phyloP scores from a whole-genome alignment of 2,113 vertebrate genomes.

The Tragelaphus buxtoni region DNA sequence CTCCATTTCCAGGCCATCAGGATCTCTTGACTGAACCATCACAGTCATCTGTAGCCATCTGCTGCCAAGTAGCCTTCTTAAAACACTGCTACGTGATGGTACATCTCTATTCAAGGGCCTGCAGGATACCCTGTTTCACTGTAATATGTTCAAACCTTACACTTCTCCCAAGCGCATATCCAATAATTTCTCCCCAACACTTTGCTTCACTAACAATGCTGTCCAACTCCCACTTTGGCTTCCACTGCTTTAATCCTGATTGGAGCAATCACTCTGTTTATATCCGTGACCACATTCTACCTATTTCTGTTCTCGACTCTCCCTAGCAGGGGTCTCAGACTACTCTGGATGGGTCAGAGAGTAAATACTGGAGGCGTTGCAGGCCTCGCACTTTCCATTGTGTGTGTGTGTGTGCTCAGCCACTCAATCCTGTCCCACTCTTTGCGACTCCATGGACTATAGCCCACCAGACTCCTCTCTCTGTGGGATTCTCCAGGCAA shows the following conservation, averaged over 20 bases:
- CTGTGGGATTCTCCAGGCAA: neutral
- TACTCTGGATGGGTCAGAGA: neutral
- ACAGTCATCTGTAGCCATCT: neutral
- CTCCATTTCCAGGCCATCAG: neutral
- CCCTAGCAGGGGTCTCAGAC: neutral
- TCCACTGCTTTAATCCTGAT: neutral
- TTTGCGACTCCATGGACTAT: neutral
- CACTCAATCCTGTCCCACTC: neutral
- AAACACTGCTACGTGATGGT: accelerated
- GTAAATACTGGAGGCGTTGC: neutral
- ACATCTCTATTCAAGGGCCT: neutral
- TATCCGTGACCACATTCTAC: neutral
- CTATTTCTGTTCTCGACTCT: neutral
- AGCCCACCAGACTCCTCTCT: neutral
- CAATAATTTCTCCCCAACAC: no score
- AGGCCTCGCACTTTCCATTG: no score
- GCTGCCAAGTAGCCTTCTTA: neutral
- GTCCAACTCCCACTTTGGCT: accelerated
- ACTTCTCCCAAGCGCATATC: accelerated
- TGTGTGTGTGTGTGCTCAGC: neutral
- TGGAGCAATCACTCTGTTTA: neutral
- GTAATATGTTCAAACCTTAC: neutral
- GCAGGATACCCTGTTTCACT: neutral
- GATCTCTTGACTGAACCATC: neutral
- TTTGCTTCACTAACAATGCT: neutral